These are phyloP conservation scores for Ectobius pallidus DNA, from an alignment of 2,888 invertebrate genomes.

Conservation along the genomic window DNA sequence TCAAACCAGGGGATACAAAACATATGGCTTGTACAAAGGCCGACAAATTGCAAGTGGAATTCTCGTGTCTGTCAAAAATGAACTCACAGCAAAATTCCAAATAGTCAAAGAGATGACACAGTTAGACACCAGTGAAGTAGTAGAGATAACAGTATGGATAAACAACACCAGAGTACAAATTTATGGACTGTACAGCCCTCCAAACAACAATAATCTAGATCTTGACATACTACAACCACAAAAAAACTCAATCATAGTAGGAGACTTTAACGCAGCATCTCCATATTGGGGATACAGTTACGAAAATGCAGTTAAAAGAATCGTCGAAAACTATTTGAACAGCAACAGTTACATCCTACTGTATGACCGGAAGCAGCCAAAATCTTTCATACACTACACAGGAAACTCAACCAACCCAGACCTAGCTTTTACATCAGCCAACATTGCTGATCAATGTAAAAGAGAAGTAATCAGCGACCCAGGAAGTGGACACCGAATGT, in stretches of 20 bases:
- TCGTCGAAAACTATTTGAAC: background rate
- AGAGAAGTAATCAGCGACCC: background rate
- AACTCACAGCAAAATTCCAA: background rate
- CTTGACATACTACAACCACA: background rate
- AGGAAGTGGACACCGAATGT: background rate
- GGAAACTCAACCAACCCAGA: background rate
- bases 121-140: background rate
- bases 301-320: background rate
- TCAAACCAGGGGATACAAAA: background rate
- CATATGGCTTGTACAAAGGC: background rate
- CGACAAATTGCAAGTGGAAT: background rate
- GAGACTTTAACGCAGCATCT: slow-evolving; percentile 12
- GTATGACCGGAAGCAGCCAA: background rate
- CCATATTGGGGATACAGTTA: background rate
- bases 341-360: background rate
- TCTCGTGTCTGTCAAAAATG: background rate
- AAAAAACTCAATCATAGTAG: background rate
- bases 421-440: background rate
- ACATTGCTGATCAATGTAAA: background rate
- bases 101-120: background rate
- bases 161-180: background rate
- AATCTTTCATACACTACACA: background rate
- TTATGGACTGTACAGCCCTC: slow-evolving; percentile 2
- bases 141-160: background rate
- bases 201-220: slow-evolving; percentile 2